Evolutionary conservation across 2,797 vertebrate genomes (phyloP).

Genomic region (Ambastaia sidthimunki): DNA sequence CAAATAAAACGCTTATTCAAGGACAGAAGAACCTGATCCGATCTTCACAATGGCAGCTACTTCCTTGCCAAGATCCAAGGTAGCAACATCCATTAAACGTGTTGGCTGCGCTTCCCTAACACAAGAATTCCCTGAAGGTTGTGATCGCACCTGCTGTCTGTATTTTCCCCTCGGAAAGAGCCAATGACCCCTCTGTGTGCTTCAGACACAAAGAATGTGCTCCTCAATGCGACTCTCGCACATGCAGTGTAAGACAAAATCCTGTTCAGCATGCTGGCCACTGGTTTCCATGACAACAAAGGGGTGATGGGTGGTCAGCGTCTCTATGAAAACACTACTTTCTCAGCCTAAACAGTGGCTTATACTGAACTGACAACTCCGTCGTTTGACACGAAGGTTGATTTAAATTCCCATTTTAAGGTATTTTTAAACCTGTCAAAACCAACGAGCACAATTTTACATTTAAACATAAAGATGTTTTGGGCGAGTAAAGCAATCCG

Average conservation of each 20-base stretch:
- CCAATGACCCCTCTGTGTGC: constrained; percentile 19
- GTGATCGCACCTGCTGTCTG: constrained; percentile 29
- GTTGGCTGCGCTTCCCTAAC: not conserved
- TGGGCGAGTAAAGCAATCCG: constrained; percentile 4
- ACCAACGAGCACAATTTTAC: not conserved
- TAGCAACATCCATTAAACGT: constrained; percentile 12
- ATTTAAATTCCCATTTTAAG: constrained; percentile 1
- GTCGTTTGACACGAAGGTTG: not conserved
- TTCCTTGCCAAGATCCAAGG: not conserved
- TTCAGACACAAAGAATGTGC: constrained; percentile 16
- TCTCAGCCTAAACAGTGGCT: constrained; percentile 33
- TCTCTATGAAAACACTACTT: constrained; percentile 48
- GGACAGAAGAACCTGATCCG: constrained; percentile 12
- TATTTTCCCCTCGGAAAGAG: not conserved
- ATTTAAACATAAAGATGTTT: constrained; percentile 18
- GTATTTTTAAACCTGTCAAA: not conserved
- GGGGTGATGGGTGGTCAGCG: constrained; percentile 35
- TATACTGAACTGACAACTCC: not conserved
- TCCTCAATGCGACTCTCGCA: constrained; percentile 1
- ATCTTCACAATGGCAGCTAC: not conserved
- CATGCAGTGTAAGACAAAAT: constrained; percentile 27
- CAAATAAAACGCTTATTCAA: constrained; percentile 27
- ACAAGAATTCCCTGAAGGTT: not conserved
- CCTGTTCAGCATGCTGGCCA: constrained; percentile 20
- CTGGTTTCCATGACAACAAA: constrained; percentile 66